Conservation (phyloP, 2,113 vertebrate genomes). For the Chrysemys picta region DNA sequence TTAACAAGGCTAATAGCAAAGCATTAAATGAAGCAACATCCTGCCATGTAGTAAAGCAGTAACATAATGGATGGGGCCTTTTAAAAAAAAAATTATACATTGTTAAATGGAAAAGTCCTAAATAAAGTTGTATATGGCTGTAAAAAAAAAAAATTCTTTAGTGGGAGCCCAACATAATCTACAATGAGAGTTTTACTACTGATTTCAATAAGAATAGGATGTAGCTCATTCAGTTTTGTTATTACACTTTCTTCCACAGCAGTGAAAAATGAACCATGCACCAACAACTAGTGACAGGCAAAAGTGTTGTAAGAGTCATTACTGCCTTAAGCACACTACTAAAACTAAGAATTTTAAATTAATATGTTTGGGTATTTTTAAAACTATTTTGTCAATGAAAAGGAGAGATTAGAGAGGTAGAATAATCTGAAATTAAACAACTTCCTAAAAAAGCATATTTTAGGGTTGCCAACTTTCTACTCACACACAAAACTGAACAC, state of each 20-base stretch:
- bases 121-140: not conserved
- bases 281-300: not conserved
- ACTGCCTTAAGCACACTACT: not conserved
- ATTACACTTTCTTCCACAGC: not conserved
- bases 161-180: not conserved
- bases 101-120: not conserved
- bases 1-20: not conserved
- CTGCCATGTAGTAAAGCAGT: constrained; percentile 1
- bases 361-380: not conserved
- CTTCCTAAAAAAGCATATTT: not conserved
- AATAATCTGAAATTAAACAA: not conserved
- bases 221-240: not conserved
- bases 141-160: not conserved
- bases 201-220: not conserved
- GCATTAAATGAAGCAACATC: constrained; percentile 18
- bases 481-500: too few relatives aligned
- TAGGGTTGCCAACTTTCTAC: too few relatives aligned
- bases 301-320: not conserved
- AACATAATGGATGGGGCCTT: not conserved
- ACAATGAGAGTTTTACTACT: not conserved
- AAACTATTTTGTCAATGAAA: not conserved
- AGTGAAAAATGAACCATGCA: not conserved
- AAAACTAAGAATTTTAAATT: not conserved
- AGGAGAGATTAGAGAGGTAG: not conserved
- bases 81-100: not conserved